Conservation (phyloP, 2,113 vertebrate species). For the Cephalopterus ornatus region DNA sequence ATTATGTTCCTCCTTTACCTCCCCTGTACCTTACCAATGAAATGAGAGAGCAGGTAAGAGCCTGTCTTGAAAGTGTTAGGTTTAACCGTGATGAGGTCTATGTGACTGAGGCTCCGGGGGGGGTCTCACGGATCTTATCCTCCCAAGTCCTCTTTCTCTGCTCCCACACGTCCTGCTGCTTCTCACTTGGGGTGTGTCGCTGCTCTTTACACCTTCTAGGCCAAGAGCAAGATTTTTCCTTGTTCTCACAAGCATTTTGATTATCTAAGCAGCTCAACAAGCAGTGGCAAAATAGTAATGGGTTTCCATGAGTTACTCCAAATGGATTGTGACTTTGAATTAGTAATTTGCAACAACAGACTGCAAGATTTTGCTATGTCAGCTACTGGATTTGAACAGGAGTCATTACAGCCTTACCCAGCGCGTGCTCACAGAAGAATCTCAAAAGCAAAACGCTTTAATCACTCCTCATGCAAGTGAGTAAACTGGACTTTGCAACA, state of each 20-base stretch:
- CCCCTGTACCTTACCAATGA: neutral
- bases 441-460: neutral
- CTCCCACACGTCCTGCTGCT: neutral
- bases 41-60: neutral
- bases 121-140: neutral
- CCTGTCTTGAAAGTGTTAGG: neutral
- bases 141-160: neutral
- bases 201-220: neutral
- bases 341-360: neutral
- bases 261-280: slow-evolving; percentile 5
- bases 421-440: neutral
- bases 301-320: slow-evolving; percentile 8
- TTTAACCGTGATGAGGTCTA: fast-evolving
- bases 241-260: slow-evolving; percentile 14
- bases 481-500: neutral
- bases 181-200: neutral
- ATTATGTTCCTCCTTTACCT: neutral
- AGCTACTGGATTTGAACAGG: neutral
- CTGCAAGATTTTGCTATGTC: neutral
- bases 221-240: neutral
- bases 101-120: neutral
- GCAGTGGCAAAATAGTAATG: neutral
- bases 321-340: neutral
- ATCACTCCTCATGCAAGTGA: neutral
- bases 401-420: neutral